Base-by-base conservation (phyloP, 2,888 invertebrate species). In the Dilophus febrilis region DNA sequence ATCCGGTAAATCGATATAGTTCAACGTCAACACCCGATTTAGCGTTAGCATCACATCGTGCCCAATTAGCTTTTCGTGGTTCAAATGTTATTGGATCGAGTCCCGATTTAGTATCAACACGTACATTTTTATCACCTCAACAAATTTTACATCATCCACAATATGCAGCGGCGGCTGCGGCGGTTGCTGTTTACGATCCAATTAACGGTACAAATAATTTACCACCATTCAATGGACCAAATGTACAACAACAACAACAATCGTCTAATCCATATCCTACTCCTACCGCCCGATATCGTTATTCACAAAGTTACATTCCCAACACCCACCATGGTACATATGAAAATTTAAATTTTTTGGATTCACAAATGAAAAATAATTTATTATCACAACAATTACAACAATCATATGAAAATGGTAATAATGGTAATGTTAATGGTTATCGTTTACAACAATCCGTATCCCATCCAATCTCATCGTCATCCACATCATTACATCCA, bases 11-110 rank as follows among this genome's bases (percentile, higher is more conserved):
- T 52, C 70, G 79, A 1, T 64, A 78, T n/a, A 80, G 78, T 37
- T 85, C 84, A 8, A 83, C 80, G 49, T 85, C 84, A 1, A 86
- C 86, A 1, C 86, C 87, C 0, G 87, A 87, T 57, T 58, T 88
- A 41, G 85, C 86, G 0, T 74, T 74, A 2, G 77, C 78, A 2
- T 73, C 77, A 41, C 77, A 76, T 50, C 70, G 71, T 0, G 53
- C 63, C 0, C 36, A 61, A 26, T 46, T 59, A 28, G 61, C 60
- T 3, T 61, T 57, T 48, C 56, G 61, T 19, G 45, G 46, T 19
- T 54, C 71, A 1, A 71, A 77, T 44, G 77, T 78, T 1, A 76
- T 77, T 1, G 82, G 82, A 0, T 82, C 82, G 1, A 82, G 80
- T 51, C 82, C 82, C 0, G 82, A 83, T 57, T 58, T 83, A 44